Conservation (phyloP, 2,888 invertebrate species). For the Ochropleura leucogaster region DNA sequence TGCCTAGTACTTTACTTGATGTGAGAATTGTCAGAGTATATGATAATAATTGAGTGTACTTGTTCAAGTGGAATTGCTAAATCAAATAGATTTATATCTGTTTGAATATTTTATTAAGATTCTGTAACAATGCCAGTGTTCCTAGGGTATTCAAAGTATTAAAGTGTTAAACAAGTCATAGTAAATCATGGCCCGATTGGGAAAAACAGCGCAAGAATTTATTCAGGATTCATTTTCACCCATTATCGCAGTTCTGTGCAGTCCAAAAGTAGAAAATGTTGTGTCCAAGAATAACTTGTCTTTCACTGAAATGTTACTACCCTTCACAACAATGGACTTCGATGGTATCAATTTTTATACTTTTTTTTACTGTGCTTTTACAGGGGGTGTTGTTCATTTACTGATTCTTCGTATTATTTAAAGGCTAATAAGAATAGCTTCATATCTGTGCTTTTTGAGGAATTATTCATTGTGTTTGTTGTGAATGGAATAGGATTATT, state of each 20-base stretch:
- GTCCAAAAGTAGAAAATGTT: conserved; percentile 94
- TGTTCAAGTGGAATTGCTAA: conserved; percentile 1
- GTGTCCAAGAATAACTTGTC: conserved; percentile 97
- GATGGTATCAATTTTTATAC: conserved; percentile 76
- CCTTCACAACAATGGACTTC: conserved; percentile 94
- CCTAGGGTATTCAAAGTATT: neutral
- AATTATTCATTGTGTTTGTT: neutral
- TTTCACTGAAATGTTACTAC: conserved; percentile 97
- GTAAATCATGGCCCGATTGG: conserved; percentile 73
- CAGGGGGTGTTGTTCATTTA: neutral
- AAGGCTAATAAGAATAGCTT: neutral
- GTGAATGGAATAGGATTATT: neutral
- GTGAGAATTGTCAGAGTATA: no score
- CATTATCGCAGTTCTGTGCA: conserved; percentile 96
- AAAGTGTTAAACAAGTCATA: neutral
- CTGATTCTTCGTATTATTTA: neutral
- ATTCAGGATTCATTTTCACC: conserved; percentile 97
- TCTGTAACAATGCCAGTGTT: neutral
- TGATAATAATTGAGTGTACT: neutral
- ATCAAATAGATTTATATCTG: neutral
- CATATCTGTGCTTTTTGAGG: neutral
- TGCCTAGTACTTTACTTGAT: no score
- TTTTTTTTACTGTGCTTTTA: conserved; percentile 12
- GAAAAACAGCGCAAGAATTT: conserved; percentile 94
- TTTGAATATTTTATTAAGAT: neutral